Evolutionary conservation across 1,140 invertebrate species (phyloP).

Genomic region (Patella vulgata): DNA sequence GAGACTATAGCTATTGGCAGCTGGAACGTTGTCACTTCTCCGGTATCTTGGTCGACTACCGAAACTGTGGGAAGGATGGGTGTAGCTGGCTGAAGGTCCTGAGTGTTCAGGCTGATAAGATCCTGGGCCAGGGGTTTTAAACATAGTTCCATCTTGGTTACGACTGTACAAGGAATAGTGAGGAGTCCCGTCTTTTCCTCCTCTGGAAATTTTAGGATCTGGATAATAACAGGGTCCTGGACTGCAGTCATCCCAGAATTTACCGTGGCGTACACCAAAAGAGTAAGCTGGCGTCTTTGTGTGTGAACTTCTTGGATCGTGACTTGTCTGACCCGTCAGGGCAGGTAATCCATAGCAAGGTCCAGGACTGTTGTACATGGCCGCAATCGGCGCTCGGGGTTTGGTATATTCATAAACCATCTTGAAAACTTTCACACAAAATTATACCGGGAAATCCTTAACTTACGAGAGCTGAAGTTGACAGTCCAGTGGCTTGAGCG

Average conservation of each 20-base stretch:
- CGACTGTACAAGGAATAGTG: conserved; percentile 62
- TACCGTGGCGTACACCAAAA: conserved; percentile 61
- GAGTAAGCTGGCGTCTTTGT: conserved; percentile 56
- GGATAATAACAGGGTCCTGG: conserved; percentile 38
- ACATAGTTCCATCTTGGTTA: conserved; percentile 56
- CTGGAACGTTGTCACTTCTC: conserved; percentile 72
- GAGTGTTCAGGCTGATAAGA: conserved; percentile 87
- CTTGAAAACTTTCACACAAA: too few relatives aligned
- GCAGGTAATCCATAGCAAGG: conserved; percentile 71
- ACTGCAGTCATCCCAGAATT: conserved; percentile 45
- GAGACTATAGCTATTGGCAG: conserved; percentile 87
- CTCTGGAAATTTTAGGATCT: conserved; percentile 41
- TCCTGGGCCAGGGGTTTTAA: conserved; percentile 88
- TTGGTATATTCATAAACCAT: conserved; percentile 69
- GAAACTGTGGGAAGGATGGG: conserved; percentile 78
- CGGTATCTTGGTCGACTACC: conserved; percentile 71
- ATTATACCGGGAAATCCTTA: too few relatives aligned
- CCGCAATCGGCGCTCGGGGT: conserved; percentile 87
- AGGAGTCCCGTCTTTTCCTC: conserved; percentile 64
- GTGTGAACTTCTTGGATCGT: conserved; percentile 64
- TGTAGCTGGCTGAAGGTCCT: conserved; percentile 71
- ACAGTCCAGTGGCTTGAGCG: too few relatives aligned
- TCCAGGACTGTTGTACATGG: conserved; percentile 89
- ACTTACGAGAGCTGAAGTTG: too few relatives aligned
- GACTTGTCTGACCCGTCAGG: conserved; percentile 56